Evolutionary conservation across 30 jellyfish, hydroid and myxozoan species (phyloP).

Genomic region (Nemopilema nomurai): DNA sequence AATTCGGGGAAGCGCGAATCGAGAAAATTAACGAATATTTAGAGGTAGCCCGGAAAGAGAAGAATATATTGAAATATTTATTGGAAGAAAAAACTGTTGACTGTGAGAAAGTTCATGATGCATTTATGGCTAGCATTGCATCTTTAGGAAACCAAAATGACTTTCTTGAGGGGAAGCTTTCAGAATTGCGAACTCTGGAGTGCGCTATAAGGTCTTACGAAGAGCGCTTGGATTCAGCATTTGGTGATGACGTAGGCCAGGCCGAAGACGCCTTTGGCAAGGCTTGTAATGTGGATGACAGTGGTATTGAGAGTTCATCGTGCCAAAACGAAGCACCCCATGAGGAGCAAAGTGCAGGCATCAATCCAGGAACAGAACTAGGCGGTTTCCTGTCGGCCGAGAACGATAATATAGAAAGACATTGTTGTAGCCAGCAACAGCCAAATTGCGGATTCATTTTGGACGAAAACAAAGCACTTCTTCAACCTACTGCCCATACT

Average conservation of each 20-base stretch:
- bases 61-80: background rate
- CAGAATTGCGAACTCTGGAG: slow-evolving; percentile 3
- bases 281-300: background rate
- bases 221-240: background rate
- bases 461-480: background rate
- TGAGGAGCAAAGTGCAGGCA: background rate
- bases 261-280: background rate
- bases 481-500: background rate
- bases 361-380: background rate
- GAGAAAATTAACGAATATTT: background rate
- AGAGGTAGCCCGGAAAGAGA: slow-evolving; percentile 5
- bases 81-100: slow-evolving; percentile 9
- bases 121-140: slow-evolving; percentile 7
- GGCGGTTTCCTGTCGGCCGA: background rate
- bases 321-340: background rate
- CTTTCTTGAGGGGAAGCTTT: slow-evolving; percentile 17
- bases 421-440: background rate
- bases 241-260: background rate
- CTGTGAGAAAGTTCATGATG: background rate
- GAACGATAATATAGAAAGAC: background rate
- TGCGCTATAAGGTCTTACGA: slow-evolving; percentile 1
- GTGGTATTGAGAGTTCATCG: background rate
- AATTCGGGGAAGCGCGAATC: background rate
- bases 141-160: slow-evolving; percentile 28
- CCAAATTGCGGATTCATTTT: background rate